Evolutionary conservation across 1,140 invertebrate species (phyloP).

Genomic region (Cydia pomonella): DNA sequence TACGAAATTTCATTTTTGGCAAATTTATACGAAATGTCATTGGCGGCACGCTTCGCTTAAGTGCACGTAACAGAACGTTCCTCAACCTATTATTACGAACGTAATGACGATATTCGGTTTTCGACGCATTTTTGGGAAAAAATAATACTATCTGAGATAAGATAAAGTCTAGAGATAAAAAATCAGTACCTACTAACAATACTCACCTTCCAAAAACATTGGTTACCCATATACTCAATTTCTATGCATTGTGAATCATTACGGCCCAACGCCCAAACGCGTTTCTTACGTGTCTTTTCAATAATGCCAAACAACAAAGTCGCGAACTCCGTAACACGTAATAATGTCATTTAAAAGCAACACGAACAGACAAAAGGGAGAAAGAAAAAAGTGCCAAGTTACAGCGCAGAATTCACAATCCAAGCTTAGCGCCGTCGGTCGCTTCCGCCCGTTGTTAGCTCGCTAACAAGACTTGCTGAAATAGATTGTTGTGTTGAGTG

Average conservation of each 20-base stretch:
- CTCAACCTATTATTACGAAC: too few species aligned
- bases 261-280: conserved; percentile 31
- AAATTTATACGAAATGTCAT: too few species aligned
- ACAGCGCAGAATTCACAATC: conserved; percentile 29
- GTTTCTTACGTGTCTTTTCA: conserved; percentile 35
- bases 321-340: conserved; percentile 35
- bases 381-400: conserved; percentile 32
- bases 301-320: conserved; percentile 34
- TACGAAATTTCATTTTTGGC: too few species aligned
- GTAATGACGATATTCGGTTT: too few species aligned
- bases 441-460: conserved; percentile 28
- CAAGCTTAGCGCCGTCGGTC: conserved; percentile 24
- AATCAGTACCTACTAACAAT: not conserved
- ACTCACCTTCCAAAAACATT: not conserved
- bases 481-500: conserved; percentile 30
- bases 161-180: too few species aligned
- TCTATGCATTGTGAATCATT: conserved; percentile 34
- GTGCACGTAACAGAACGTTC: too few species aligned
- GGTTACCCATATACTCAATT: conserved; percentile 31
- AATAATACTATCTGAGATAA: too few species aligned
- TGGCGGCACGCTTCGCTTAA: too few species aligned
- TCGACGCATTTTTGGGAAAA: too few species aligned
- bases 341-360: conserved; percentile 37
- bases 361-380: conserved; percentile 30
- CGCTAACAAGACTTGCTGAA: conserved; percentile 28